phyloP scores from a whole-genome alignment of 2,113 vertebrate species.

The Limanda limanda region DNA sequence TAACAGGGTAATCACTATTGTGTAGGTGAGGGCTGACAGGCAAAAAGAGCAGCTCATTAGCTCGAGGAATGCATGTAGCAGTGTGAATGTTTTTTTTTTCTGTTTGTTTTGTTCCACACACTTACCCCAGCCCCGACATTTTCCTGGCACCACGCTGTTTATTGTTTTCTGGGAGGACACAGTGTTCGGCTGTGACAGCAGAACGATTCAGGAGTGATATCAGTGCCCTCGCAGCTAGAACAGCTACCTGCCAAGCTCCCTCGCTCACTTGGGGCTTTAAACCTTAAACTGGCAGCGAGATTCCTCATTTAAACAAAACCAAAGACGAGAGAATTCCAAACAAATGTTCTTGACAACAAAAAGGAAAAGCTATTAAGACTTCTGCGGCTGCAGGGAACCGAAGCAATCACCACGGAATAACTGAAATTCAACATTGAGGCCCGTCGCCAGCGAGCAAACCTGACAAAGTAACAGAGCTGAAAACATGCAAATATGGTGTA shows the following conservation, averaged over 20 bases:
- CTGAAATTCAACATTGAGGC: not conserved
- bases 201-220: conserved; percentile 21
- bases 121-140: conserved; percentile 24
- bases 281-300: not conserved
- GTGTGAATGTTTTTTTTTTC: conserved; percentile 39
- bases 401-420: not conserved
- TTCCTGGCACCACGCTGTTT: conserved; percentile 35
- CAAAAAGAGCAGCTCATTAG: conserved; percentile 62
- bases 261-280: not conserved
- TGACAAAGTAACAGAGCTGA: not conserved
- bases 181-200: conserved; percentile 14
- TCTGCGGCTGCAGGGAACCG: not conserved
- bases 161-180: conserved; percentile 52
- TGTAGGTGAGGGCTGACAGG: conserved; percentile 53
- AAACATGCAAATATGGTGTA: too few relatives aligned
- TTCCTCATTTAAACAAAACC: conserved; percentile 13
- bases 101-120: conserved; percentile 46
- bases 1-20: conserved; percentile 41
- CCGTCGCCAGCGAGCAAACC: not conserved
- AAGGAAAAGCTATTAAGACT: not conserved
- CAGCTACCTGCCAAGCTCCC: not conserved
- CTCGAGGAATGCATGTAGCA: conserved; percentile 19
- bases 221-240: not conserved
- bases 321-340: not conserved
- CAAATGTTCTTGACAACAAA: not conserved